Base-by-base conservation (phyloP, 2,113 vertebrate species). In the Orcinus orca region DNA sequence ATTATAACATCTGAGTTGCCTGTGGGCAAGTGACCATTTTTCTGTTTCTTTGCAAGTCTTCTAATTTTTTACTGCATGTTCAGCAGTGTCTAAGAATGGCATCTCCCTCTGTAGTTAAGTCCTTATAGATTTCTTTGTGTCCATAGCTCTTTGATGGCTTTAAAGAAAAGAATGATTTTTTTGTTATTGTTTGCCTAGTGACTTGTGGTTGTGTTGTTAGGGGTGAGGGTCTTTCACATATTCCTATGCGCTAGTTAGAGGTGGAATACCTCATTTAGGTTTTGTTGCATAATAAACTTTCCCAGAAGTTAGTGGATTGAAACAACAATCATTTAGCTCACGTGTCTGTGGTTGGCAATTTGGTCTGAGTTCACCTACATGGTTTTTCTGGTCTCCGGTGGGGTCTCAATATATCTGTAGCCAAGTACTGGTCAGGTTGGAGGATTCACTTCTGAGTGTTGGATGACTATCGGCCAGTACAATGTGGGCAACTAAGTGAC, bases 221-320 rank as follows among this genome's bases (percentile, higher is more conserved):
- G 13, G 36, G 13, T 76, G 3, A 92, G 62, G 8, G 4, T 88
- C 76, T 96, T 88, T 91, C 36, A 60, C 25, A 47, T 84, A 31
- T 76, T 55, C n/a, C 65, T 68, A 31, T 36, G 55, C 47, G 15
- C 86, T 33, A 93, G 65, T 76, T 53, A 81, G 60, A 88, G n/a
- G 10, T 63, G 8, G 33, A 88, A 91, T 4, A 76, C 12, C 53
- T 96, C 20, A 36, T 70, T 88, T 60, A 91, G 60, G 1, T 85
- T 93, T 91, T 68, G 6, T 67, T 93, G 31, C 58, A 53, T 70
- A 77, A 92, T 44, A 91, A 96, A 82, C 20, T 44, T 79, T 88
- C 63, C 68, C 53, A 12, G 55, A 92, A 68, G 50, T 21, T 60
- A 86, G 11, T 14, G 13, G n/a, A 36, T 38, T 91, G 47, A 85